These are phyloP conservation scores for Troides aeacus DNA, from an alignment of 2,888 invertebrate genomes.

Conservation along the genomic window DNA sequence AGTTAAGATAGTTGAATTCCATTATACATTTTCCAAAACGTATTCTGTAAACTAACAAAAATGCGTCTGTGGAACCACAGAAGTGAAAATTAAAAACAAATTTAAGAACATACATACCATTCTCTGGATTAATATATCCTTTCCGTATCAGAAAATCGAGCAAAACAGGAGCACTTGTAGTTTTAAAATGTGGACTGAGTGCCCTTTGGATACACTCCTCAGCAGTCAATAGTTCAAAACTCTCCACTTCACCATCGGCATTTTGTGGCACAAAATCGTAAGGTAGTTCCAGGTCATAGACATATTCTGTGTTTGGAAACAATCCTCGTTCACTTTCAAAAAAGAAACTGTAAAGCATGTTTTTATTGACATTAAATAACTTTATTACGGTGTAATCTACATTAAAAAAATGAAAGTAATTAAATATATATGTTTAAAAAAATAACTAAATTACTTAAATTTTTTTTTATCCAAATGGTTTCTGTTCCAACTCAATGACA, in stretches of 20 bases:
- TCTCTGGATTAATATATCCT: conserved; percentile 93
- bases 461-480: no score
- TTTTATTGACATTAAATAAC: neutral
- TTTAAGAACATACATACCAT: conserved; percentile 80
- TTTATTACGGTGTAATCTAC: neutral
- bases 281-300: conserved; percentile 95
- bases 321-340: conserved; percentile 96
- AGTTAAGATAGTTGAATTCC: no score
- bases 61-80: no score
- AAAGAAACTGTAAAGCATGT: conserved; percentile 83
- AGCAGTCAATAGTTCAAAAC: conserved; percentile 91
- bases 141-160: conserved; percentile 96
- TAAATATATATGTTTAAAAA: neutral
- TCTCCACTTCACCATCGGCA: conserved; percentile 96
- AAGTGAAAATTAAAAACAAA: neutral
- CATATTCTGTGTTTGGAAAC: conserved; percentile 96
- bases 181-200: conserved; percentile 92
- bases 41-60: no score
- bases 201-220: conserved; percentile 90
- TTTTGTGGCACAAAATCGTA: conserved; percentile 94
- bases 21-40: no score
- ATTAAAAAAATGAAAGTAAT: neutral
- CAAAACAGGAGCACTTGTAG: conserved; percentile 94
- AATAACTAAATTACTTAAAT: no score
- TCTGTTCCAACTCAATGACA: no score